phyloP scores from a whole-genome alignment of 1,140 invertebrate genomes.

The Procambarus clarkii region DNA sequence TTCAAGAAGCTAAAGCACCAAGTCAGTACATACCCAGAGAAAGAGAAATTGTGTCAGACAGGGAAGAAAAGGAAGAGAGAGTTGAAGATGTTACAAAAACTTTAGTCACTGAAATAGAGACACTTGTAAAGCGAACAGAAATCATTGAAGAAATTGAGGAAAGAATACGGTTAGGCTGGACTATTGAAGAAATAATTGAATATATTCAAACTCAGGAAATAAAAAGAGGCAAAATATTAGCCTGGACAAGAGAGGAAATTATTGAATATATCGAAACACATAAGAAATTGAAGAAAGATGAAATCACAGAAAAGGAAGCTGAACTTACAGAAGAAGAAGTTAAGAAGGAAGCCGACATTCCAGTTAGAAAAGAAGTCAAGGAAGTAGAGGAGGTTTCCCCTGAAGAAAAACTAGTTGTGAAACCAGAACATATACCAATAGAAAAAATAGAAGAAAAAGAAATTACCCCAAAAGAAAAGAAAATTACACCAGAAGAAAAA shows the following conservation, averaged over 20 bases:
- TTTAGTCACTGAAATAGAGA: not conserved
- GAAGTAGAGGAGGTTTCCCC: not conserved
- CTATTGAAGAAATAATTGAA: constrained; percentile 9
- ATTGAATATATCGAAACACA: not conserved
- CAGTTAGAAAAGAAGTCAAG: not conserved
- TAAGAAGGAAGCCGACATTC: not conserved
- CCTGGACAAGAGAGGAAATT: not conserved
- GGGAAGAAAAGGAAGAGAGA: not conserved
- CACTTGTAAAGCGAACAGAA: not conserved
- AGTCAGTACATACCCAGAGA: not conserved
- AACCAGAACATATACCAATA: too few relatives aligned
- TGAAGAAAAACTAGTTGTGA: not conserved
- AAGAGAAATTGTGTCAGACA: not conserved
- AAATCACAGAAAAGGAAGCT: not conserved
- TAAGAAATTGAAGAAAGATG: not conserved
- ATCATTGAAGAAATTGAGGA: constrained; percentile 7
- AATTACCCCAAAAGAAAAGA: constrained; percentile 5
- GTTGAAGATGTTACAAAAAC: not conserved
- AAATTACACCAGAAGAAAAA: not conserved
- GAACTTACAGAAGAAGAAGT: not conserved
- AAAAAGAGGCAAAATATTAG: not conserved
- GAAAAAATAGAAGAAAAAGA: not conserved
- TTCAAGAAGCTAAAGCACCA: constrained; percentile 13
- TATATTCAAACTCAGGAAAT: too few relatives aligned
- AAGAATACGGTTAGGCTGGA: not conserved